These are phyloP conservation scores for Ceyx erithaca DNA, from an alignment of 2,797 vertebrate species.

Conservation along the genomic window DNA sequence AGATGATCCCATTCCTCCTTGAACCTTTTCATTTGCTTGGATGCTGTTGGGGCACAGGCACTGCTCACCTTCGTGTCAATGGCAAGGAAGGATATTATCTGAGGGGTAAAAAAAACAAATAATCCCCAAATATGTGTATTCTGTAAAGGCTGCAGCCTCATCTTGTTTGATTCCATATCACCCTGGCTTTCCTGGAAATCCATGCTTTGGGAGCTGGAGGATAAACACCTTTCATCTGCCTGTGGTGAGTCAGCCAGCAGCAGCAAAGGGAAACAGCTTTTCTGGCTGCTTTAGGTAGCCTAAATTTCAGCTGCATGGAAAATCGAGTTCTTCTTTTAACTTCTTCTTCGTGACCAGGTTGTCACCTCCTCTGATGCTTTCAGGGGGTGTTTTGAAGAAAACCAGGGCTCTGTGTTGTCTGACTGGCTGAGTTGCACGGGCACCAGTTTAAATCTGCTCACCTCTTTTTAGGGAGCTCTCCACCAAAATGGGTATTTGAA, in stretches of 20 bases:
- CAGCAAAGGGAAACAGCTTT: background rate
- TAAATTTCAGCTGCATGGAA: background rate
- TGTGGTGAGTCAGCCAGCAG: background rate
- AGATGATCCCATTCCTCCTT: background rate
- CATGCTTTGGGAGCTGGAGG: background rate
- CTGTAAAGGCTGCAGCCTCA: background rate
- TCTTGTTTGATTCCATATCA: background rate
- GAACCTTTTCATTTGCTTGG: background rate
- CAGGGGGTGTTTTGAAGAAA: background rate
- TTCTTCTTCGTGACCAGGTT: background rate
- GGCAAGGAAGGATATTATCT: background rate
- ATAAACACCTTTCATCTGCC: background rate
- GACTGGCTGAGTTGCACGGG: background rate
- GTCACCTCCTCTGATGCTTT: slow-evolving; percentile 7
- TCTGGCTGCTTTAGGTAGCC: background rate
- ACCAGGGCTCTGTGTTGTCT: background rate
- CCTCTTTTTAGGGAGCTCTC: background rate
- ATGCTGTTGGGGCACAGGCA: background rate
- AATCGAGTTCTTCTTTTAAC: background rate
- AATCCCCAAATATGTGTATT: background rate
- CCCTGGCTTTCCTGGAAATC: background rate
- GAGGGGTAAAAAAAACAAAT: background rate
- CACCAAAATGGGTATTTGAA: background rate
- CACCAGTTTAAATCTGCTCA: background rate
- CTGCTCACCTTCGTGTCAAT: background rate